These are phyloP conservation scores for Styela plicata DNA, from an alignment of 23 tunicate species.

Conservation along the genomic window DNA sequence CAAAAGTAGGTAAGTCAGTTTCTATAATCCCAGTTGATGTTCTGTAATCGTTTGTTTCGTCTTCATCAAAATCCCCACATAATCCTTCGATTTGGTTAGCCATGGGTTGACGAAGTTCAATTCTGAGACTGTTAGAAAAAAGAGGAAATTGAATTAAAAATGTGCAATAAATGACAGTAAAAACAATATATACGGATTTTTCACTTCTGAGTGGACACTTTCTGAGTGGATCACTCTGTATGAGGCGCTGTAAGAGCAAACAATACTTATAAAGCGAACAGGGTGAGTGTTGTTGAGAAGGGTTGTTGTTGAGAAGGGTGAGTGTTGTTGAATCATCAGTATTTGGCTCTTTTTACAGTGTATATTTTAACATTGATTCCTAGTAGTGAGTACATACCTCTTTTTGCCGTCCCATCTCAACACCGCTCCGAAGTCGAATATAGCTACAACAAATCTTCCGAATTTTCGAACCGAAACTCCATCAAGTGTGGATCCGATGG, in stretches of 20 bases:
- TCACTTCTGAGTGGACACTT: too few relatives aligned
- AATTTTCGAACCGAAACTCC: conserved; percentile 24
- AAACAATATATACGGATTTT: too few relatives aligned
- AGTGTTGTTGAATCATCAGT: too few relatives aligned
- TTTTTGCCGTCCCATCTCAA: conserved; percentile 36
- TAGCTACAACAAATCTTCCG: conserved; percentile 26
- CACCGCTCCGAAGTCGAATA: conserved; percentile 43
- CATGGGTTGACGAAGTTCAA: conserved; percentile 29
- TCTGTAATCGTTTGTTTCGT: conserved; percentile 10
- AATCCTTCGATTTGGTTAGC: conserved; percentile 42
- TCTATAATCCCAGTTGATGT: conserved; percentile 11
- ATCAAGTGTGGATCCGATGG: conserved; percentile 8
- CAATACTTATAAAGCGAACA: too few relatives aligned
- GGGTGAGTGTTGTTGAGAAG: too few relatives aligned
- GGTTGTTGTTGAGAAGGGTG: too few relatives aligned
- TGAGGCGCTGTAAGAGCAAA: too few relatives aligned
- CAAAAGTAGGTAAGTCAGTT: conserved; percentile 21
- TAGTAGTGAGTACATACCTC: conserved; percentile 10
- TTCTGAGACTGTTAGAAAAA: conserved; percentile 32
- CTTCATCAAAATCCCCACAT: conserved; percentile 61
- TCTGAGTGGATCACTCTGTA: too few relatives aligned
- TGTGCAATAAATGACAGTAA: too few relatives aligned
- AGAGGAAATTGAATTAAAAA: not conserved
- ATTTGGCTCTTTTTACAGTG: too few relatives aligned
- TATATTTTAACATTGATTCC: too few relatives aligned